A percentile compares a stretch with the other conserved stretches of the same genome.
phyloP scores from a whole-genome alignment of 2,113 vertebrate genomes.

The Fukomys damarensis region DNA sequence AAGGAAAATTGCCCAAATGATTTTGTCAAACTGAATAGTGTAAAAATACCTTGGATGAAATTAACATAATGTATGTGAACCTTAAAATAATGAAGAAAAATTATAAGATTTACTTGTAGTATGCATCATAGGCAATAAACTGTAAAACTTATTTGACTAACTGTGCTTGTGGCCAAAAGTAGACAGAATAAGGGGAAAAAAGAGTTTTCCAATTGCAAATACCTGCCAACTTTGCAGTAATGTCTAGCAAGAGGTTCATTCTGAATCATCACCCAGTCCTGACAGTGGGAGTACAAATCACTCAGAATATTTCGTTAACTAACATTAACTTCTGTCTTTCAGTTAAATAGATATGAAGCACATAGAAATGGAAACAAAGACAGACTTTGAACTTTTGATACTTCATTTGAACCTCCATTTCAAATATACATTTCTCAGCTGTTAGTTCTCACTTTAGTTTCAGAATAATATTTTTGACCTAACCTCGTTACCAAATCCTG shows the following conservation, averaged over 20 bases:
- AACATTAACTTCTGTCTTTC: background rate
- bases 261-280: background rate
- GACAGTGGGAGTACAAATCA: background rate
- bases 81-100: background rate
- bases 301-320: background rate
- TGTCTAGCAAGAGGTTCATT: background rate
- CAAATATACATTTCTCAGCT: constrained; percentile 43
- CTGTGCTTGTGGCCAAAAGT: background rate
- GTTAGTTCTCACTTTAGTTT: constrained; percentile 56
- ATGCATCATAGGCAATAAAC: background rate
- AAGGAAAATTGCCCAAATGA: background rate
- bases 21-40: background rate
- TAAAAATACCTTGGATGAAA: background rate
- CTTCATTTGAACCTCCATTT: background rate
- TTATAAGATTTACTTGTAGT: background rate
- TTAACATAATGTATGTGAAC: background rate
- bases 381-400: constrained; percentile 46
- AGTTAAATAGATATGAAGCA: background rate
- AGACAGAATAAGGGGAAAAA: background rate
- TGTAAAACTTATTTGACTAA: background rate
- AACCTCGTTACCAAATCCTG: background rate
- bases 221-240: background rate
- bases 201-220: background rate
- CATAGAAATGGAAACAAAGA: background rate
- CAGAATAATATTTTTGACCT: constrained; percentile 48